These are phyloP conservation scores for Nixonia krombeini DNA, from an alignment of 1,140 invertebrate species.

Conservation along the genomic window DNA sequence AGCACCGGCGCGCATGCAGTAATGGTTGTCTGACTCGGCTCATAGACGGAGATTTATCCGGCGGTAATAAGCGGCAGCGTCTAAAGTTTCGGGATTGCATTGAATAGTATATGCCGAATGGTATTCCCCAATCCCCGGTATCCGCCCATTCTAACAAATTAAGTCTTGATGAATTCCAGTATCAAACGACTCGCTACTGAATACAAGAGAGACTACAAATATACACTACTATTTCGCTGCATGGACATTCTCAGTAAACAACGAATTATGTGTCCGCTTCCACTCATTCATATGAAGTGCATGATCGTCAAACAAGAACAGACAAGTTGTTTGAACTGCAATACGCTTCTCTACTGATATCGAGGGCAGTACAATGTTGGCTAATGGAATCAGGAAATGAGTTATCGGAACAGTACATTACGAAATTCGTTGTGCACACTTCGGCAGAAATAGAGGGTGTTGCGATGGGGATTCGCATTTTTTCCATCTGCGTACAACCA, in stretches of 20 bases:
- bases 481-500: no score
- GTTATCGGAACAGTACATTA: no score
- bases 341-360: no score
- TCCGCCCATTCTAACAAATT: constrained; percentile 31
- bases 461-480: no score
- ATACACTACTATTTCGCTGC: neutral
- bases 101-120: constrained; percentile 33
- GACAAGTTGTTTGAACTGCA: neutral
- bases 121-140: constrained; percentile 27
- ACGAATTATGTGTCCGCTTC: neutral
- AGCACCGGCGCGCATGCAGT: constrained; percentile 21
- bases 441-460: no score
- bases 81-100: constrained; percentile 28
- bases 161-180: constrained; percentile 36
- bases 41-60: constrained; percentile 39
- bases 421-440: no score
- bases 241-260: constrained; percentile 1
- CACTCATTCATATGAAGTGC: neutral
- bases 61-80: constrained; percentile 33
- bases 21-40: constrained; percentile 41
- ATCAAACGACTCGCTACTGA: constrained; percentile 3
- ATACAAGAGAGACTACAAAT: constrained; percentile 1
- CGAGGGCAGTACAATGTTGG: no score
- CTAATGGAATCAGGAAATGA: no score
- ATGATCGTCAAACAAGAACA: neutral